phyloP scores from a whole-genome alignment of 1,140 invertebrate species.

The Phymorhynchus buccinoides region DNA sequence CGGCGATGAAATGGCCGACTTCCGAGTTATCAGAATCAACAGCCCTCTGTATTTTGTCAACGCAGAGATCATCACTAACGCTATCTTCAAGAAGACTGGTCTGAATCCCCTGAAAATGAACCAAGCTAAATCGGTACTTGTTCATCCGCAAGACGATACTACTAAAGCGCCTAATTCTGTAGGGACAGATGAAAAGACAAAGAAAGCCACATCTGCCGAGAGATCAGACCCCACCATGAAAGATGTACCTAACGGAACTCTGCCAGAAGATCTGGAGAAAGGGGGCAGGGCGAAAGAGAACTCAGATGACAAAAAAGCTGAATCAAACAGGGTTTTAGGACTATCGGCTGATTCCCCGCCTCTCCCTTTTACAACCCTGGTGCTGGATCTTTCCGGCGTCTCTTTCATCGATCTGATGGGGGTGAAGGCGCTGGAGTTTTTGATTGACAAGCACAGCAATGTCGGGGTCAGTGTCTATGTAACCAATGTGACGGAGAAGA shows the following conservation, averaged over 20 bases:
- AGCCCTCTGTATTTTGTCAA: conserved; percentile 56
- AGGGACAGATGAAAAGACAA: too few species aligned
- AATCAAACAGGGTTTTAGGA: not conserved
- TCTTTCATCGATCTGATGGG: conserved; percentile 54
- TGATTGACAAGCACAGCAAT: conserved; percentile 31
- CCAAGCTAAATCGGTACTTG: conserved; percentile 17
- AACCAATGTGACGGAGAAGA: conserved; percentile 29
- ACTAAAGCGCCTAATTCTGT: too few species aligned
- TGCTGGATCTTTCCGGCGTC: conserved; percentile 46
- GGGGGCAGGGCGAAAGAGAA: not conserved
- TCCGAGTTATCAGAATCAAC: conserved; percentile 43
- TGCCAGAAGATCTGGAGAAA: not conserved
- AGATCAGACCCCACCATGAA: not conserved
- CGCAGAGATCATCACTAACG: conserved; percentile 50
- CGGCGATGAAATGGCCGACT: not conserved
- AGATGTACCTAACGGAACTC: not conserved
- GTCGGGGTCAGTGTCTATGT: conserved; percentile 25
- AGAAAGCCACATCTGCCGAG: not conserved
- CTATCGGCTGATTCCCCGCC: too few species aligned
- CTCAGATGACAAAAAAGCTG: not conserved
- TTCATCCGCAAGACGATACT: too few species aligned
- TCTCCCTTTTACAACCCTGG: conserved; percentile 12
- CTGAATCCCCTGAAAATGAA: conserved; percentile 45
- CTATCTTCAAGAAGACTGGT: conserved; percentile 45
- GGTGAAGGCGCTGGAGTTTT: conserved; percentile 47